Conservation (phyloP, 2,113 vertebrate species). For the Eira barbara region DNA sequence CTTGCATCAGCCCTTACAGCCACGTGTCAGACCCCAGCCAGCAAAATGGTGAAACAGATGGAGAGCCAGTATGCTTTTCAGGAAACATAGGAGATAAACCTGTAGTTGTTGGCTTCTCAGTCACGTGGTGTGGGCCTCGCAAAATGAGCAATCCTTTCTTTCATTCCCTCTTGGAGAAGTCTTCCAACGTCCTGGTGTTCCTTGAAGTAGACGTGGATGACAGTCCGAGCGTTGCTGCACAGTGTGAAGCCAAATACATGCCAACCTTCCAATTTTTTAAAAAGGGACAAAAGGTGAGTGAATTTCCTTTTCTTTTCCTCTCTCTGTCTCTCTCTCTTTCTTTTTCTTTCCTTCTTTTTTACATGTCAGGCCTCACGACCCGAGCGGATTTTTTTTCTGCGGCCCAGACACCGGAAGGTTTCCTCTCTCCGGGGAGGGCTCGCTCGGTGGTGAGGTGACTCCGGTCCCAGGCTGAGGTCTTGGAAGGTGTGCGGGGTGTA, state of each 20-base stretch:
- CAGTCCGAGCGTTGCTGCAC: constrained; percentile 81
- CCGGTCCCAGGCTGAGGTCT: constrained; percentile 86
- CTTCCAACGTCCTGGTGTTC: constrained; percentile 83
- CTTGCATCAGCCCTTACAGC: not conserved
- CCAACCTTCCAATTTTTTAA: constrained; percentile 79
- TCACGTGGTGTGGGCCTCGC: constrained; percentile 87
- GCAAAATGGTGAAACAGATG: not conserved
- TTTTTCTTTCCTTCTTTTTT: too few relatives aligned
- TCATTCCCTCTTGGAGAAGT: constrained; percentile 17
- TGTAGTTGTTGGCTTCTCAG: constrained; percentile 82
- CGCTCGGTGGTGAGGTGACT: constrained; percentile 84
- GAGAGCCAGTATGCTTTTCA: not conserved
- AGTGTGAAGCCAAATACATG: constrained; percentile 83
- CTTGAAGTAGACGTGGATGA: constrained; percentile 89
- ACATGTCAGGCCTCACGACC: not conserved
- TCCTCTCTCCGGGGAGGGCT: constrained; percentile 22
- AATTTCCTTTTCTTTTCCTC: not conserved
- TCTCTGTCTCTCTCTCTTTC: too few relatives aligned
- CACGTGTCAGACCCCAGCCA: not conserved
- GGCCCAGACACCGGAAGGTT: not conserved
- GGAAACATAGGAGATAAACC: not conserved
- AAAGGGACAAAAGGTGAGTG: constrained; percentile 72
- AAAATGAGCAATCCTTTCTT: constrained; percentile 83
- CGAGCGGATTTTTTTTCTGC: constrained; percentile 34
- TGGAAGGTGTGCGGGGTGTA: constrained; percentile 90